Evolutionary conservation across 1,140 invertebrate species (phyloP).

Genomic region (Drosophila saltans): DNA sequence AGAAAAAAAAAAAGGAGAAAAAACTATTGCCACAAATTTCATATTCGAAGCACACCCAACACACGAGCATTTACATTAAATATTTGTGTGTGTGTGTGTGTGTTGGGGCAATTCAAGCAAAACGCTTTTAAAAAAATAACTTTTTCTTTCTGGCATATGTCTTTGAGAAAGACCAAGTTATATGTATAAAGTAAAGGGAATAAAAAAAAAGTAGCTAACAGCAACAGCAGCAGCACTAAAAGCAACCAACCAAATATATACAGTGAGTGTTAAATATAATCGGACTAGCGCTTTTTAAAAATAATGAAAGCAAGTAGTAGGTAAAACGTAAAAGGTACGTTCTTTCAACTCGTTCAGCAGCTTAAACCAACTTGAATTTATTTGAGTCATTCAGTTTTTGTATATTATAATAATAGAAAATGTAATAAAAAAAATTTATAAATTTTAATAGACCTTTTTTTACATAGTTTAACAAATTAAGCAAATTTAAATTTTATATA

Average conservation of each 20-base stretch:
- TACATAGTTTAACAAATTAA: too few relatives aligned
- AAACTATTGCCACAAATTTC: slow-evolving; percentile 8
- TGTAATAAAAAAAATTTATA: too few relatives aligned
- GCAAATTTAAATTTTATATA: too few relatives aligned
- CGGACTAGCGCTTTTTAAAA: too few relatives aligned
- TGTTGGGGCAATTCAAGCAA: slow-evolving; percentile 27
- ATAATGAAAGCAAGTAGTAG: too few relatives aligned
- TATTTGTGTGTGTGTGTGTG: slow-evolving; percentile 25
- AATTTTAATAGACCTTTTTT: too few relatives aligned
- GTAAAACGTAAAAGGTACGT: too few relatives aligned
- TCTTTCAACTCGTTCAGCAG: too few relatives aligned
- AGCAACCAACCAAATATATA: slow-evolving; percentile 25
- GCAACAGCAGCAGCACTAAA: background rate
- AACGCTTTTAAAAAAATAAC: slow-evolving; percentile 31
- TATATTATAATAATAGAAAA: too few relatives aligned
- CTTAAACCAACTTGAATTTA: too few relatives aligned
- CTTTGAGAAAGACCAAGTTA: slow-evolving; percentile 38
- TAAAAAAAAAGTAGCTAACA: too few relatives aligned
- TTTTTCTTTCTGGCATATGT: slow-evolving; percentile 49
- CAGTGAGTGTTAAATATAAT: slow-evolving; percentile 2
- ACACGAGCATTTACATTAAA: slow-evolving; percentile 17
- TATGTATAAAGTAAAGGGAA: background rate
- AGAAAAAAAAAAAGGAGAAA: too few relatives aligned
- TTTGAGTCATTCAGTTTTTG: background rate
- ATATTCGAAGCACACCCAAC: slow-evolving; percentile 13